Base-by-base conservation (phyloP, 2,797 vertebrate species). In the Spinus olivaceus region DNA sequence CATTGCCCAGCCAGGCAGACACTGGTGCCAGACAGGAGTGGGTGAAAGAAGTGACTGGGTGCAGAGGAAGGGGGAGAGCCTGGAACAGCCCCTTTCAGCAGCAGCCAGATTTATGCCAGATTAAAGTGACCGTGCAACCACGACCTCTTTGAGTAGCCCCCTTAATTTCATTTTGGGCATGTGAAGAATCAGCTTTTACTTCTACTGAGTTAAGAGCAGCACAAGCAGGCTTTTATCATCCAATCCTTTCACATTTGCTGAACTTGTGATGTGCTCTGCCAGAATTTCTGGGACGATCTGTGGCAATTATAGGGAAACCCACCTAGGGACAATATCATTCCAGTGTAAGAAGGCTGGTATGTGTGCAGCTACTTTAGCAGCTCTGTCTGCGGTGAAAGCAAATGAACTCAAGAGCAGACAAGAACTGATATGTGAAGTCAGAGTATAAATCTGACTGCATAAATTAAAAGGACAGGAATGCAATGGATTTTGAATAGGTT, bases 401-500 rank as follows among this genome's bases (percentile, higher is more conserved):
- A 96, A 96, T 88, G 85, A 92, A 63, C 71, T 78, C 91, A 91
- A 72, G 91, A 83, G 89, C 87, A 94, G 94, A 92, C 94, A 90
- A 96, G 95, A 90, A 91, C 91, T 90, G 95, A 97, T 96, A 96
- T 84, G 95, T 97, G 91, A 94, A 96, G 91, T 88, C 65, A 73
- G 49, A 63, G 92, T 86, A 90, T 80, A 93, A 95, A 89, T 89
- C 81, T 86, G 88, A 59, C 86, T 90, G 92, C 95, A 95, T 96
- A 96, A 95, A 97, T 97, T 95, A 95, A 92, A 93, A 86, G 85
- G 90, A 96, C 15, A 23, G 93, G 94, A 92, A 90, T 73, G 95
- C 91, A 93, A 96, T 92, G 84, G 94, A 92, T 96, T 85, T 97
- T 97, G 96, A 96, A 97, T 97, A 86, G 96, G 81, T 94, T 93